A percentile compares a stretch with the other conserved stretches of the same genome.
These are phyloP conservation scores for Drosophila paracracens DNA, from an alignment of 2,888 invertebrate species.

Conservation along the genomic window DNA sequence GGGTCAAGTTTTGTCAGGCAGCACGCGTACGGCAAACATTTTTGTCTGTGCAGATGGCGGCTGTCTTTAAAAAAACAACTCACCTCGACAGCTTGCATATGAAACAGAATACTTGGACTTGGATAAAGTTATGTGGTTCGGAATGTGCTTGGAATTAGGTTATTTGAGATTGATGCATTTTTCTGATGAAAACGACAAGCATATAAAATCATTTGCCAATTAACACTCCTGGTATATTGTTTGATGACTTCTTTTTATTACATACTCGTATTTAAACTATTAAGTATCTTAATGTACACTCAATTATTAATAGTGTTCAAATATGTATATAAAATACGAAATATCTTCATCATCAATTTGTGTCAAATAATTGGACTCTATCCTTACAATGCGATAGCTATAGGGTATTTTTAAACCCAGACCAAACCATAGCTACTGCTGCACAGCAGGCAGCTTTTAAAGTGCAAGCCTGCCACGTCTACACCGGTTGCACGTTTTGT, in stretches of 20 bases:
- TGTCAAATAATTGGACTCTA: background rate
- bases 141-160: background rate
- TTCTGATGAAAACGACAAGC: background rate
- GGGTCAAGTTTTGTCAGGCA: slow-evolving; percentile 45
- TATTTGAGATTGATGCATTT: background rate
- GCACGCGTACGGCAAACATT: slow-evolving; percentile 64
- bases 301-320: background rate
- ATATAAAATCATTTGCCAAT: background rate
- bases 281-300: background rate
- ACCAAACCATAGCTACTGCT: background rate
- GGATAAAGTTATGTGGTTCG: background rate
- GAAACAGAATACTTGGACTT: slow-evolving; percentile 8
- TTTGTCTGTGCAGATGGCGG: slow-evolving; percentile 14
- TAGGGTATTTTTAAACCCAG: background rate
- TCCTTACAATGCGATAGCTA: background rate
- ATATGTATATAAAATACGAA: background rate
- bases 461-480: slow-evolving; percentile 47
- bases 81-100: slow-evolving; percentile 49
- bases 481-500: slow-evolving; percentile 59
- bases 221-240: background rate
- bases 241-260: background rate
- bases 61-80: slow-evolving; percentile 27
- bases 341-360: background rate
- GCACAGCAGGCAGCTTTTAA: slow-evolving; percentile 40
- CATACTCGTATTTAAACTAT: background rate